Evolutionary conservation across 2,888 invertebrate genomes (phyloP), one percentile per base, ranked within the genome.

Genomic region (Dichetophora obliterata): DNA sequence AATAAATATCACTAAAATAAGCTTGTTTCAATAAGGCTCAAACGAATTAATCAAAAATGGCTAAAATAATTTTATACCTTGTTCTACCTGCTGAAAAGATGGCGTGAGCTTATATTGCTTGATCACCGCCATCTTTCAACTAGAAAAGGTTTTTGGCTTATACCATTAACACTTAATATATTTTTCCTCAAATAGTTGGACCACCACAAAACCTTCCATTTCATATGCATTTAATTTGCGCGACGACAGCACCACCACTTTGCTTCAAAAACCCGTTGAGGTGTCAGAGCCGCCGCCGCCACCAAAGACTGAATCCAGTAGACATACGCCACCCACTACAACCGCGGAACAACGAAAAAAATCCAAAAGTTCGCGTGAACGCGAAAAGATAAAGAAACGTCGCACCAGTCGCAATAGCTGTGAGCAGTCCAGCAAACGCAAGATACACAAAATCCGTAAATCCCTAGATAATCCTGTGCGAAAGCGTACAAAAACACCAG

Each of bases 191-290:
- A 54, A 27, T 57, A 82, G 83, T 24, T 82, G 82, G 82, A 82
- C 83, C 22, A 81, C 80, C 71, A 81, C 80, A 24, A 82, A 82
- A 75, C 82, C 82, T 57, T 79, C 82, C 24, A 68, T 83, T 78
- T 82, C 82, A 9, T 83, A 80, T 78, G 79, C 81, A 78, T 83
- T 81, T 78, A 82, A 80, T 70, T 24, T 68, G 1, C 73, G 57
- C 8, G 77, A 77, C 37, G 77, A 75, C 66, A 54, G 57, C 50
- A 72, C 37, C 4, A 69, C 43, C 34, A 43, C 43, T 8, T 22
- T 37, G 37, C 34, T 59, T 24, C 24, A 48, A 61, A 37, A 71
- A n/a, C 27, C 59, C 16, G 43, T 37, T 11, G 69, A 59, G 31
- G 19, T n/a, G 43, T 14, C 43, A 16, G 66, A 34, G 43, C 24